These are phyloP conservation scores for Leontopithecus rosalia DNA, from an alignment of 2,797 vertebrate species.

Conservation along the genomic window DNA sequence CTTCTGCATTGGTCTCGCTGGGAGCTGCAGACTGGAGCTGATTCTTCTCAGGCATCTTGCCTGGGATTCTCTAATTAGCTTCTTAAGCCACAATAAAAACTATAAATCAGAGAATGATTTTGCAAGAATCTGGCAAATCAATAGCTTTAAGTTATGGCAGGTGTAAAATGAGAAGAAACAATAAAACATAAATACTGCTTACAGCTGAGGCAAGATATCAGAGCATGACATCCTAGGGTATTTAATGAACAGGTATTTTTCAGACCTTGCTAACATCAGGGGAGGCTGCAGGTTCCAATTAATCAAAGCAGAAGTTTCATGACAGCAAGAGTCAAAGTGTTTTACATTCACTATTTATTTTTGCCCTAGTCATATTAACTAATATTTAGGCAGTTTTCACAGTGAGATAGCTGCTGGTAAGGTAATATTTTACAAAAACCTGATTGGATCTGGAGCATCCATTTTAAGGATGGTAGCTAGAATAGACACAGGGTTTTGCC, in stretches of 20 bases:
- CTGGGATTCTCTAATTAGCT: not conserved
- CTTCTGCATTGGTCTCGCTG: not conserved
- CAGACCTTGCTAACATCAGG: not conserved
- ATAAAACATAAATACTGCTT: not conserved
- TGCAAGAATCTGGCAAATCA: not conserved
- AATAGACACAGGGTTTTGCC: not conserved
- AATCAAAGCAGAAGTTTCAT: constrained; percentile 13
- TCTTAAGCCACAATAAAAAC: not conserved
- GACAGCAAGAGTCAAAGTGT: not conserved
- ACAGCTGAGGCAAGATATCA: not conserved
- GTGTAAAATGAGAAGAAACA: not conserved
- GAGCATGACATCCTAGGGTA: not conserved
- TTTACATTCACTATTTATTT: not conserved
- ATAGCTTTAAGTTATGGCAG: not conserved
- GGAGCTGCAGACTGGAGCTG: not conserved
- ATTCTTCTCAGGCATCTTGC: not conserved
- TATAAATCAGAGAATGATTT: not conserved
- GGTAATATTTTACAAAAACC: not conserved
- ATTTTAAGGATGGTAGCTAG: not conserved
- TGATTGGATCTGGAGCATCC: not conserved
- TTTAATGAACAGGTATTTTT: not conserved
- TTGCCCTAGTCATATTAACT: not conserved
- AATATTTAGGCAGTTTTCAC: not conserved
- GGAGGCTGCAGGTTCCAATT: not conserved
- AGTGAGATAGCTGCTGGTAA: not conserved